Conservation (phyloP, 2,113 vertebrate genomes). For the Campylorhamphus procurvoides region DNA sequence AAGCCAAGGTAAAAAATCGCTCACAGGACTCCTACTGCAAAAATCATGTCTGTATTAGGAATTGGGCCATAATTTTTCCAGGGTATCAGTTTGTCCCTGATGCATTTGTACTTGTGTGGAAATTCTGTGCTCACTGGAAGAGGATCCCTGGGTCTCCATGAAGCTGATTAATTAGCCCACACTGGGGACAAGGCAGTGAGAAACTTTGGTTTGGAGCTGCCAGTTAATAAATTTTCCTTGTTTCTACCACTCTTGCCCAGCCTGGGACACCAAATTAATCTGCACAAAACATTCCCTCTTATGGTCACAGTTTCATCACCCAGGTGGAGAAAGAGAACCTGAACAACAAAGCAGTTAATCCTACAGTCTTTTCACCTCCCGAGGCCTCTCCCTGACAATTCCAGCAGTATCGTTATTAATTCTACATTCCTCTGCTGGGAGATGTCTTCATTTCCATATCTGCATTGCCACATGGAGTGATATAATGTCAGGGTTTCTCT, state of each 20-base stretch:
- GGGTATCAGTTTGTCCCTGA: neutral
- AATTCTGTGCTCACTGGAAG: neutral
- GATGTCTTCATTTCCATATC: conserved; percentile 8
- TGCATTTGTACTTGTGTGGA: neutral
- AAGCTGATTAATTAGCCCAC: conserved; percentile 14
- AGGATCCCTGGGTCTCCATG: neutral
- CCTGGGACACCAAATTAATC: neutral
- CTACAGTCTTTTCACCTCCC: neutral
- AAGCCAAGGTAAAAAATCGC: neutral
- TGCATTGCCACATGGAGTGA: neutral
- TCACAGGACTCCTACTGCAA: fast-evolving
- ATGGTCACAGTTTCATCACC: neutral
- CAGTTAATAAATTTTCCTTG: neutral
- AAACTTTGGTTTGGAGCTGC: neutral
- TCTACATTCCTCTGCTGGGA: neutral
- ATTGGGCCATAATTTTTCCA: neutral
- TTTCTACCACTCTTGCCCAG: neutral
- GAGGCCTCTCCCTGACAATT: conserved; percentile 7
- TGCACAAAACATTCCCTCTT: neutral
- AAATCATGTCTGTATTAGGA: neutral
- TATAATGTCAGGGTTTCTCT: neutral
- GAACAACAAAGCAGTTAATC: neutral
- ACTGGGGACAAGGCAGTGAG: neutral
- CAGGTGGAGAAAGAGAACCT: neutral
- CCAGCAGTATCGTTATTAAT: neutral